A percentile compares a stretch with the other conserved stretches of the same genome.
phyloP scores from a whole-genome alignment of 1,140 invertebrate species.

The Heterodera schachtii region DNA sequence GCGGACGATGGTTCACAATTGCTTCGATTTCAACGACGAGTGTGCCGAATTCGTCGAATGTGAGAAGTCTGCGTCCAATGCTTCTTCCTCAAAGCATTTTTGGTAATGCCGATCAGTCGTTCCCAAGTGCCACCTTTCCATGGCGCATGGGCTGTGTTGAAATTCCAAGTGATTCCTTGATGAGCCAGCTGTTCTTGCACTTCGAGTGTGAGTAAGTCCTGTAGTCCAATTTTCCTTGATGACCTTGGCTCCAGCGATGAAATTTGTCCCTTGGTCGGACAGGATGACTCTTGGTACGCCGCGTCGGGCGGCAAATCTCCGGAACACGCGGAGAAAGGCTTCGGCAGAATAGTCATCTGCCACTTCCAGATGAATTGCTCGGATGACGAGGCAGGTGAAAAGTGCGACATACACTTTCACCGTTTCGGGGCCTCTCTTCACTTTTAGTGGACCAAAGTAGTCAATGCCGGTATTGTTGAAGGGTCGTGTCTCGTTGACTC shows the following conservation, averaged over 20 bases:
- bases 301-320: conserved; percentile 7
- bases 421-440: background rate
- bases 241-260: background rate
- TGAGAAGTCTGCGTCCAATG: background rate
- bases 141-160: conserved; percentile 18
- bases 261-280: conserved; percentile 34
- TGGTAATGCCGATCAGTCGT: background rate
- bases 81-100: background rate
- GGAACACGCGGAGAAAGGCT: conserved; percentile 16
- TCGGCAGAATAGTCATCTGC: conserved; percentile 6
- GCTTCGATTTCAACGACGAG: conserved; percentile 14
- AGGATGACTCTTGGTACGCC: conserved; percentile 9
- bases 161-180: background rate
- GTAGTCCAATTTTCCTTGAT: background rate
- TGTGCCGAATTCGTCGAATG: background rate
- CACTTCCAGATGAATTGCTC: conserved; percentile 25
- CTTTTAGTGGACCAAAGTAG: conserved; percentile 12
- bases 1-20: conserved; percentile 7
- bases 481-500: background rate
- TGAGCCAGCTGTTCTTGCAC: background rate
- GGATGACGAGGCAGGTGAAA: conserved; percentile 17
- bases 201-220: background rate
- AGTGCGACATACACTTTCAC: conserved; percentile 10
- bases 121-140: conserved; percentile 22
- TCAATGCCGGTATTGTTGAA: conserved; percentile 1